Base-by-base conservation (phyloP, 2,888 invertebrate genomes). In the Drosophila borealis region DNA sequence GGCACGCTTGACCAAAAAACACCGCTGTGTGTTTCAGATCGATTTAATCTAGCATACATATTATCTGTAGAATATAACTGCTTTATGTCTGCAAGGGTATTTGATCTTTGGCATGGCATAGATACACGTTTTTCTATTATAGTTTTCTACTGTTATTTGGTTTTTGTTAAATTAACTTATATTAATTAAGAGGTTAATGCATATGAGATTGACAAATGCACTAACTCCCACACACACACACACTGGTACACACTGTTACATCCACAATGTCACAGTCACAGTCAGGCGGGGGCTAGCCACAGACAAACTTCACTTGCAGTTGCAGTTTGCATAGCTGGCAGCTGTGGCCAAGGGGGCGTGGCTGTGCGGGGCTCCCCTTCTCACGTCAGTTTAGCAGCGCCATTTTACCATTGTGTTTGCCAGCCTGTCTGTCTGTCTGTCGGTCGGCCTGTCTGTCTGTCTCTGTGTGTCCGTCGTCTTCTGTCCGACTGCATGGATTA, bases 271-370 rank as follows among this genome's bases (percentile, higher is more conserved):
- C 60, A 60, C 53, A 72, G 60, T 48, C 60, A 51, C 51, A 60
- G 36, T 57, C 49, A 51, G 63, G 21, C 63, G 60, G 39, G 71
- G 68, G 77, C 74, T 70, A 68, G 88, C 88, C 82, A 74, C 82
- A 83, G 88, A 70, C 82, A 83, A 88, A 82, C 86, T 83, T 83
- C 82, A 83, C 80, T 88, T 88, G 82, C 88, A 83, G 88, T 83
- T 84, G 88, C 75, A 72, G 70, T 84, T 80, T 70, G 86, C 83
- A 73, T 78, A 61, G 74, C 68, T 64, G 70, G 49, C 79, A 62
- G 50, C 63, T 79, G 77, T 61, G 80, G 66, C 53, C 45, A 39
- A 21, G 41, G 10, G 51, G 39, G 59, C 42, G 25, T 45, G 49
- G 25, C 17, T n/a, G 21, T 10, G 14, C 42, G 10, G 11, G 13